These are phyloP conservation scores for Scylla paramamosain DNA, from an alignment of 1,140 invertebrate species.

Conservation along the genomic window DNA sequence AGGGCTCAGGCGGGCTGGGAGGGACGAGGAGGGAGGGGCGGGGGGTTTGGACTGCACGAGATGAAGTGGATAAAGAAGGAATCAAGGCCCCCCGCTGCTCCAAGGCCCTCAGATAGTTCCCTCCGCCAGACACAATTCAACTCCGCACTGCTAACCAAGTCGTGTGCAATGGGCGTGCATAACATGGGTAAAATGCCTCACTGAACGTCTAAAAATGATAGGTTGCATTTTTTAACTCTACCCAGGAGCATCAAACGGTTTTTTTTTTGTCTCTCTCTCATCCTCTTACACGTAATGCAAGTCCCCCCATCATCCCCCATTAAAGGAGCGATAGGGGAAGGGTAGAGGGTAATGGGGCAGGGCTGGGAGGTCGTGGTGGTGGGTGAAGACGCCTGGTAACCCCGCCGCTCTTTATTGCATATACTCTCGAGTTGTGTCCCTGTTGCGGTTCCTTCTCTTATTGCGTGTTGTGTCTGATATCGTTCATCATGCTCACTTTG, in stretches of 20 bases:
- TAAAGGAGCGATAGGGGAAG: background rate
- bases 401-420: background rate
- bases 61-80: background rate
- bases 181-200: background rate
- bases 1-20: background rate
- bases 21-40: background rate
- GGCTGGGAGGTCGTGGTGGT: no score
- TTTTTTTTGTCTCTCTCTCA: no score
- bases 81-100: background rate
- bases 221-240: background rate
- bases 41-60: background rate
- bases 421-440: background rate
- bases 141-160: no score
- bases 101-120: no score
- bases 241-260: no score
- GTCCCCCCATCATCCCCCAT: background rate
- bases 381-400: background rate
- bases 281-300: no score
- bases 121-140: no score
- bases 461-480: background rate
- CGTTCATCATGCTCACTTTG: background rate
- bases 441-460: background rate
- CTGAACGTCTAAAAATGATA: background rate
- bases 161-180: background rate
- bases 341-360: background rate